Base-by-base conservation (phyloP, 2,797 vertebrate species). In the Enteromius viviparus region DNA sequence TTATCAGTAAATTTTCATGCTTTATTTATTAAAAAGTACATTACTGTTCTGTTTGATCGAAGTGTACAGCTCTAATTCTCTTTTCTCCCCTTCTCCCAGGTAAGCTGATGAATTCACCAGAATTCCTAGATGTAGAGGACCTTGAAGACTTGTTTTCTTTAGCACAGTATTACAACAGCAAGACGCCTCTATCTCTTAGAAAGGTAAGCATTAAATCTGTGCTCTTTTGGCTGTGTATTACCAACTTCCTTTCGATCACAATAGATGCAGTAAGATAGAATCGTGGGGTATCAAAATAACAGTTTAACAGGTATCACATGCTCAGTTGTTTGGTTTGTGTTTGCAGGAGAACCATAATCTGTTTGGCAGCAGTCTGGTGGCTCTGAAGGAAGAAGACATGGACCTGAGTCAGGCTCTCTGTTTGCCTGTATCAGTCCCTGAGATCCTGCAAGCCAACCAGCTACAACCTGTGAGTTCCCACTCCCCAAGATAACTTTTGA, bases 361-460 rank as follows among this genome's bases (percentile, higher is more conserved):
- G 58, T 99, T 99, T 91, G 98, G 98, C 12, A 98, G 97, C 92
- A 97, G 97, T 87, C 92, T 99, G 84, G 92, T 99, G 90, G 97
- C 97, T 77, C 94, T 99, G 82, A 99, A 98, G 89, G 98, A 98
- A 85, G 98, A 98, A 26, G 98, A 99, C 83, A 95, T 95, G 83
- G 97, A 99, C 88, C 92, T 99, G 89, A 99, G 97, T 91, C 98
- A 99, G 89, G 97, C 97, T 0, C 93, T 99, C 71, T 99, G 98
- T 91, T 93, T 99, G 83, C 96, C 97, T 0, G 91, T 99, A 89
- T 99, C 98, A 0, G 97, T 99, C 75, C 96, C 98, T 3, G 98
- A 99, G 91, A 98, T 99, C 88, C 95, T 99, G 88, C 98, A 99
- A 93, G 98, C 98, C 88, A 99, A 98, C 94, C 98, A 99, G 91